phyloP scores from a whole-genome alignment of 2,888 invertebrate genomes.

The Lasioglossum figueresi region DNA sequence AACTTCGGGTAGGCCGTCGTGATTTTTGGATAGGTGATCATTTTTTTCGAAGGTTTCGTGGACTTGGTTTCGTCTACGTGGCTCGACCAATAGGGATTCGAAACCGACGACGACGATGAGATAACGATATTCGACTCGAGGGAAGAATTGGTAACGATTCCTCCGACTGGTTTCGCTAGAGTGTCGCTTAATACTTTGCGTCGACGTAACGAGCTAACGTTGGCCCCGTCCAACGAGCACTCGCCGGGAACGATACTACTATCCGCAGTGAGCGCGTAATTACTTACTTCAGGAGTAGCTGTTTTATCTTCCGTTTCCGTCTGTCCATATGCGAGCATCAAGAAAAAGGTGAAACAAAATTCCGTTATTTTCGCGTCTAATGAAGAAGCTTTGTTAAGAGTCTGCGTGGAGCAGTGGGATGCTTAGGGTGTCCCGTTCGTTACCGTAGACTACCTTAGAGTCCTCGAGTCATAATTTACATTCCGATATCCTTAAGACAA shows the following conservation, averaged over 20 bases:
- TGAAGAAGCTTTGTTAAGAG: not conserved
- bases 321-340: slow-evolving; percentile 78
- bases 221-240: slow-evolving; percentile 65
- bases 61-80: slow-evolving; percentile 27
- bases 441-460: not conserved
- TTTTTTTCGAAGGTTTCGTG: slow-evolving; percentile 63
- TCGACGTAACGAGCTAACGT: slow-evolving; percentile 76
- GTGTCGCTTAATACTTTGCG: slow-evolving; percentile 69
- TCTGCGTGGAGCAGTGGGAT: not conserved
- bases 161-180: slow-evolving; percentile 18
- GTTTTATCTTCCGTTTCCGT: slow-evolving; percentile 80
- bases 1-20: slow-evolving; percentile 75
- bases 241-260: slow-evolving; percentile 71
- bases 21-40: slow-evolving; percentile 78
- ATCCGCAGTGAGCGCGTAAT: slow-evolving; percentile 73
- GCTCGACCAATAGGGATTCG: slow-evolving; percentile 39
- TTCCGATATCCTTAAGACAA: not conserved
- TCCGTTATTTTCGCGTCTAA: slow-evolving; percentile 50
- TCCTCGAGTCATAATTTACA: not conserved
- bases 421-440: not conserved
- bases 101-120: slow-evolving; percentile 1
- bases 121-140: slow-evolving; percentile 19
- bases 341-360: slow-evolving; percentile 73
- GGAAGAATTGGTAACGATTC: slow-evolving; percentile 9
- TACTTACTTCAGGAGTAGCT: slow-evolving; percentile 82